Base-by-base conservation (phyloP, 2,113 vertebrate species). In the Passer domesticus region DNA sequence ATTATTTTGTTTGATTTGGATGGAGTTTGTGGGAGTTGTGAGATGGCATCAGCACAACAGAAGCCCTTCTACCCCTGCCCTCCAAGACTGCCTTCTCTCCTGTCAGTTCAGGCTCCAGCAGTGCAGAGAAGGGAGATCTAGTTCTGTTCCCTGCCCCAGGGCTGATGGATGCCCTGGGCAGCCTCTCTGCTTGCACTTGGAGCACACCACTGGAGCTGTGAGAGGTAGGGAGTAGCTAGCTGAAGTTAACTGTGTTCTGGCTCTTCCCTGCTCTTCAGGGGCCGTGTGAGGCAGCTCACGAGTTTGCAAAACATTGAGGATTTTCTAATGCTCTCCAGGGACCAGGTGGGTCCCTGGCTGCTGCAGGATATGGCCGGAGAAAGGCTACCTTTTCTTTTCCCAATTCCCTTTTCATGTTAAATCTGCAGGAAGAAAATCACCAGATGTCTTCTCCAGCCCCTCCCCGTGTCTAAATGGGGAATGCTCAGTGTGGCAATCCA, bases 291-390 rank as follows among this genome's bases (percentile, higher is more conserved):
- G 82, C 58, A 66, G 58, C 82, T 79, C 55, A 70, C 0, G 0
- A 62, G 31, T 60, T 44, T 37, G 44, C 30, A 82, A 83, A 90
- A 70, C 7, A 58, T 3, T 41, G 64, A 92, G 43, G 52, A 35
- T 94, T 94, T 92, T 91, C 70, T 76, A 84, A 85, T 49, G 39
- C 43, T 89, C 74, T 49, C 70, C 62, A 35, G 91, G 78, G 93
- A 91, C 30, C 94, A 95, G 94, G 91, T 96, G 94, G 89, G 50
- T 95, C 93, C 53, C 70, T 95, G 91, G 84, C 93, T 89, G 74
- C 83, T 77, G 82, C 55, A 69, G 87, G 44, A 63, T 69, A 59
- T 80, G 75, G 89, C 74, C 39, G 35, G 75, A 91, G 75, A 85
- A 93, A 89, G 12, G 63, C 79, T 91, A 93, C 78, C 90, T 95